Percentiles rank a stretch among this genome's conserved stretches.
These are phyloP conservation scores for Myodes glareolus DNA, from an alignment of 2,113 vertebrate species.

Conservation along the genomic window DNA sequence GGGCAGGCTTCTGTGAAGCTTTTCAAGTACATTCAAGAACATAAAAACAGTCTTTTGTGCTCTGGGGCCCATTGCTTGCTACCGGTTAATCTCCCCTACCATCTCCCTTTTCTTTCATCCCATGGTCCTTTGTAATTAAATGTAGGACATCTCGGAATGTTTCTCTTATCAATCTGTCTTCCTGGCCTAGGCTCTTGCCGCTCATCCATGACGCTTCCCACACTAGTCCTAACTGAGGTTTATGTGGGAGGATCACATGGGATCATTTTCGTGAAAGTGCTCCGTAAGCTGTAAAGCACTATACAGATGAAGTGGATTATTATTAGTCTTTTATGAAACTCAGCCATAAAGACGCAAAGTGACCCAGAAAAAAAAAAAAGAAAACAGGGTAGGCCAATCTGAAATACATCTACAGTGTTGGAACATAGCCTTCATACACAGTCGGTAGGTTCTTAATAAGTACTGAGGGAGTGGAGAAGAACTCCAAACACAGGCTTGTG, in stretches of 20 bases:
- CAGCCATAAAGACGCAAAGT: conserved; percentile 64
- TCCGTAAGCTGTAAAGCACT: conserved; percentile 63
- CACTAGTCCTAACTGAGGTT: conserved; percentile 40
- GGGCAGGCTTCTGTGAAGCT: background rate
- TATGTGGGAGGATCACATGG: conserved; percentile 54
- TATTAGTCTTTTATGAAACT: conserved; percentile 61
- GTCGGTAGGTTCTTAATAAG: background rate
- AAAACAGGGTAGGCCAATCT: conserved; percentile 52
- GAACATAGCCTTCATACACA: background rate
- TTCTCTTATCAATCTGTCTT: conserved; percentile 40
- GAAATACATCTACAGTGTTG: conserved; percentile 27
- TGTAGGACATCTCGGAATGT: background rate
- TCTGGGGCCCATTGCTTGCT: background rate
- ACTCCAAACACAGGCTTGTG: conserved; percentile 11
- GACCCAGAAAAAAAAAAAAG: conserved; percentile 65
- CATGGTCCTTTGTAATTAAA: background rate
- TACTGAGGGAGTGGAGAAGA: conserved; percentile 17
- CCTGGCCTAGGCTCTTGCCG: conserved; percentile 19
- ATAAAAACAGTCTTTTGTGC: background rate
- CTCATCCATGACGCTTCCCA: conserved; percentile 13
- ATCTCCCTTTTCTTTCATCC: background rate
- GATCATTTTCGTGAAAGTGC: conserved; percentile 70
- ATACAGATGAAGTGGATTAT: conserved; percentile 60
- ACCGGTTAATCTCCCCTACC: background rate
- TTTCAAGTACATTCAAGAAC: background rate